phyloP scores from a whole-genome alignment of 2,888 invertebrate species.

The Andrena hattorfiana region DNA sequence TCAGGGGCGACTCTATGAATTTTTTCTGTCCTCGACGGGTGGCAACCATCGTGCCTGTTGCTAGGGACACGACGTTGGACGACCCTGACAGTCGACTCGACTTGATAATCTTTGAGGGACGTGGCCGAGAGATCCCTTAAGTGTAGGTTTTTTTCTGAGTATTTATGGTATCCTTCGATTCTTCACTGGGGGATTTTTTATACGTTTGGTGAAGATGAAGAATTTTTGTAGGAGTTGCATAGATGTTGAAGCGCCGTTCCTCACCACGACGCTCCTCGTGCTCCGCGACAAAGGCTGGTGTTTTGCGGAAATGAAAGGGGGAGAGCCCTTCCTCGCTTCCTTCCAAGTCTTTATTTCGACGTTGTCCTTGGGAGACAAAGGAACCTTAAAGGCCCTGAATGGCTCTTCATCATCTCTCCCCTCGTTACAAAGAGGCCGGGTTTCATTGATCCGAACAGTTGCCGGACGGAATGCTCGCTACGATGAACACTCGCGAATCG shows the following conservation, averaged over 20 bases:
- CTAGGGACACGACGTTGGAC: too few species aligned
- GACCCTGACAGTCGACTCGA: too few species aligned
- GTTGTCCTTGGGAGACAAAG: slow-evolving; percentile 68
- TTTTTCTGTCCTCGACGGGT: too few species aligned
- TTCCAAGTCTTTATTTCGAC: slow-evolving; percentile 60
- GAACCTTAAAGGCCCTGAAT: slow-evolving; percentile 57
- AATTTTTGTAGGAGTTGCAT: background rate
- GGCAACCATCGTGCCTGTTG: too few species aligned
- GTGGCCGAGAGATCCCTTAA: too few species aligned
- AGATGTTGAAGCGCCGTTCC: background rate
- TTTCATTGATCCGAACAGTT: slow-evolving; percentile 66
- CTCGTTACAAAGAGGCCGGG: slow-evolving; percentile 34
- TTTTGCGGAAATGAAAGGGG: slow-evolving; percentile 66
- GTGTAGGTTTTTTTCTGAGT: too few species aligned
- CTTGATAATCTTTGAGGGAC: too few species aligned
- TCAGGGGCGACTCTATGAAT: too few species aligned
- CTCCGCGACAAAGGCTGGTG: slow-evolving; percentile 59
- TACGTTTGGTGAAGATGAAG: background rate
- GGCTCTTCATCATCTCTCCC: slow-evolving; percentile 48
- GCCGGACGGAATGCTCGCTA: slow-evolving; percentile 36
- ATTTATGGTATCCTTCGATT: too few species aligned
- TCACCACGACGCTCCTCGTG: slow-evolving; percentile 27
- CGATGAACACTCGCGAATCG: slow-evolving; percentile 43
- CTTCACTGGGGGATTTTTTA: too few species aligned
- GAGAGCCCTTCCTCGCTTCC: slow-evolving; percentile 50